Evolutionary conservation across 2,888 invertebrate species (phyloP).

Genomic region (Philhelius pedissequus): DNA sequence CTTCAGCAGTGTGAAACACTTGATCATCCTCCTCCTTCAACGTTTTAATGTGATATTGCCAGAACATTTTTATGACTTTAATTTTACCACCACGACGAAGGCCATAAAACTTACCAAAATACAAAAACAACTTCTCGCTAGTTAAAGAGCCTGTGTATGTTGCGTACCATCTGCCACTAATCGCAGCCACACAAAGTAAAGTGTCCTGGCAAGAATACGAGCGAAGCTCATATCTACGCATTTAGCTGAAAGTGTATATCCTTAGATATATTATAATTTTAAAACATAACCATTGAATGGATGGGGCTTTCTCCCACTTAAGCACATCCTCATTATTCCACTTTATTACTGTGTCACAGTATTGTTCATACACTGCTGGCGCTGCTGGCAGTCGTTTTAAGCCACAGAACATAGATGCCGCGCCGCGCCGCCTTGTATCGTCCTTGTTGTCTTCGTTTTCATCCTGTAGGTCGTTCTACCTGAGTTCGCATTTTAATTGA

Average conservation of each 20-base stretch:
- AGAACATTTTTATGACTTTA: slow-evolving; percentile 65
- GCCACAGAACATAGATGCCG: slow-evolving; percentile 12
- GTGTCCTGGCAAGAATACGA: slow-evolving; percentile 10
- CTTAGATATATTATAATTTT: slow-evolving; percentile 30
- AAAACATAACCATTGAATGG: slow-evolving; percentile 8
- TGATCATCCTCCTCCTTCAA: neutral
- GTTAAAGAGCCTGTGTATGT: slow-evolving; percentile 36
- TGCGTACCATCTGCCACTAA: slow-evolving; percentile 67
- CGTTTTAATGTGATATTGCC: neutral
- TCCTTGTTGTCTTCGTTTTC: neutral
- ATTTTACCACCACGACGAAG: slow-evolving; percentile 63
- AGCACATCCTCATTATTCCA: slow-evolving; percentile 66
- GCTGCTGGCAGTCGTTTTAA: slow-evolving; percentile 28
- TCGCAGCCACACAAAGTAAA: slow-evolving; percentile 56
- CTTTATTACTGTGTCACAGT: slow-evolving; percentile 67
- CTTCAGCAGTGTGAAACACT: slow-evolving; percentile 10
- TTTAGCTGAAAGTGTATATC: slow-evolving; percentile 47
- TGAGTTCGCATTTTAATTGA: slow-evolving; percentile 69
- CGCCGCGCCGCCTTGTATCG: neutral
- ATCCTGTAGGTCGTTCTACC: slow-evolving; percentile 36
- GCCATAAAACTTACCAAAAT: slow-evolving; percentile 42
- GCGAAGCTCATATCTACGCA: slow-evolving; percentile 58
- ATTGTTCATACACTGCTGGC: slow-evolving; percentile 49
- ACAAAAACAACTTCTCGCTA: slow-evolving; percentile 23
- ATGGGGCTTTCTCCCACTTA: slow-evolving; percentile 50